Conservation (phyloP, 2,113 vertebrate species). For the Chloebia gouldiae region DNA sequence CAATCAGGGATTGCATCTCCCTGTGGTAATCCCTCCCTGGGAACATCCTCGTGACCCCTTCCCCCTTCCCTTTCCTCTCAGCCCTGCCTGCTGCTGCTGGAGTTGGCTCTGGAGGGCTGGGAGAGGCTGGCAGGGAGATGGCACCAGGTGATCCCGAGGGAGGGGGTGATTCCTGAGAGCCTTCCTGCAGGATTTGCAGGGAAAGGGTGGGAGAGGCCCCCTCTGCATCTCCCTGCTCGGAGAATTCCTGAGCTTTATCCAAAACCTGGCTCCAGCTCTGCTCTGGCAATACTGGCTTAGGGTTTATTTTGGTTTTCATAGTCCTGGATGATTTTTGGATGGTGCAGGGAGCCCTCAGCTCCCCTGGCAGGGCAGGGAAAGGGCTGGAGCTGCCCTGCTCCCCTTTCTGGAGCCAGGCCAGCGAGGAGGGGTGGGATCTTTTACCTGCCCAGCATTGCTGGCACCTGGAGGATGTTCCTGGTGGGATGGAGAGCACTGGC, state of each 20-base stretch:
- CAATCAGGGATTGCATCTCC: background rate
- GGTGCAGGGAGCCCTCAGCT: background rate
- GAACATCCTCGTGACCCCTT: background rate
- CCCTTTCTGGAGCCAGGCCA: background rate
- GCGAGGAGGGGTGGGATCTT: fast-evolving
- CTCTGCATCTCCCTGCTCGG: fast-evolving
- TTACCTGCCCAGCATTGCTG: fast-evolving
- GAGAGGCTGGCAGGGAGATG: background rate
- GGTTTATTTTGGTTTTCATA: background rate
- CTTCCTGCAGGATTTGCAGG: background rate
- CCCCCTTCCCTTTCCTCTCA: background rate
- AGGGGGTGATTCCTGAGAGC: fast-evolving
- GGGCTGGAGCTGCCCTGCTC: background rate
- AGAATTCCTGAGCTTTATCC: background rate
- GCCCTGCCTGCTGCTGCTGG: background rate
- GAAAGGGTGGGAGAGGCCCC: background rate
- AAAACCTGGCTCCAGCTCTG: background rate
- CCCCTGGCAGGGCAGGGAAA: background rate
- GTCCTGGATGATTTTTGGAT: background rate
- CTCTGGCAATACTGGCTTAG: background rate
- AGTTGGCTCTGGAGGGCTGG: background rate
- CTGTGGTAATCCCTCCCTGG: background rate
- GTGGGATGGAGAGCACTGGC: background rate
- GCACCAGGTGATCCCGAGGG: fast-evolving
- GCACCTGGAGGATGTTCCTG: background rate